Base-by-base conservation (phyloP, 1,140 invertebrate genomes). In the Lepidurus couesii region DNA sequence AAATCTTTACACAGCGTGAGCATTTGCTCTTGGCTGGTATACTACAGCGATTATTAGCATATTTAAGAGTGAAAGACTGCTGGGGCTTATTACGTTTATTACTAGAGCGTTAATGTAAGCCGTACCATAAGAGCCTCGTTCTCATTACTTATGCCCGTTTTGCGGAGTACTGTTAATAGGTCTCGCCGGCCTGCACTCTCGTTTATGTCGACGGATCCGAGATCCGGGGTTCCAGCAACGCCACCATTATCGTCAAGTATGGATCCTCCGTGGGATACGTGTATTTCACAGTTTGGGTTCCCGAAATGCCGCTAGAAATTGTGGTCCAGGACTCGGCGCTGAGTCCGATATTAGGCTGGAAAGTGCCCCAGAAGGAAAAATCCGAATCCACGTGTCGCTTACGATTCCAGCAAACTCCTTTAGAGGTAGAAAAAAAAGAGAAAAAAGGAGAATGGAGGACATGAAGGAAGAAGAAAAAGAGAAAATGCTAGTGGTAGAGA, bases 171-270 rank as follows among this genome's bases (percentile, higher is more conserved):
- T 44, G 21, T 81, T 16, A 34, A 34, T 83, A 97, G 95, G 95
- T 98, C 2, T 96, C 96, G 9, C 94, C 95, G 1, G 96, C 95
- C 7, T 98, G 97, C 86, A 97, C 95, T 80, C 95, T 94, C 6
- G 95, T 98, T 4, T 98, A 98, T 86, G 91, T 98, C 8, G 96
- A 98, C 85, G 97, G 97, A 0, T 96, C 95, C 16, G 97, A 99
- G 87, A 94, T 95, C 47, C 89, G 95, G 0, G 96, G 96, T 7
- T 96, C 95, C 0, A 93, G 94, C 13, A 98, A 98, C 85, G 96
- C 96, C 1, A 95, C 94, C 1, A 91, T 98, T 16, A 89, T 96
- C 10, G 95, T 97, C 8, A 96, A 96, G 85, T 98, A 97, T 84
- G 95, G 95, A 8, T 93, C 93, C 0, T 95, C 96, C 83, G 93